These are phyloP conservation scores for Nicator chloris DNA, from an alignment of 2,113 vertebrate species.

Conservation along the genomic window DNA sequence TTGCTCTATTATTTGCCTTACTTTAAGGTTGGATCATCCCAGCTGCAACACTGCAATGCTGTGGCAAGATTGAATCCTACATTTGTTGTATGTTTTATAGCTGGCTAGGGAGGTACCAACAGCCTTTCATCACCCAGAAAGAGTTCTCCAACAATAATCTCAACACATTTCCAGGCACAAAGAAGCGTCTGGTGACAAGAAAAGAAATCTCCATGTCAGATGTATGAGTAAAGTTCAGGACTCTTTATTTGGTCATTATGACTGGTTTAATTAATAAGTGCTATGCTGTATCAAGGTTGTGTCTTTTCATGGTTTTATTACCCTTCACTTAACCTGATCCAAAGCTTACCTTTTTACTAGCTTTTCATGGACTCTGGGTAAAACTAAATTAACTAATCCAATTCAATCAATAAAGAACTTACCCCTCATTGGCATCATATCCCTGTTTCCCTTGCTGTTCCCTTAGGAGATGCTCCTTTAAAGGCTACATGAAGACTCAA, in stretches of 20 bases:
- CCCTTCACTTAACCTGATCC: neutral
- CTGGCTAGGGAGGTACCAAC: neutral
- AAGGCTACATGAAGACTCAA: neutral
- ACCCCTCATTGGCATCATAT: neutral
- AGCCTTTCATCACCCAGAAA: neutral
- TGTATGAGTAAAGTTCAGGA: neutral
- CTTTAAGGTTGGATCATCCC: neutral
- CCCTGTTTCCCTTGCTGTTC: neutral
- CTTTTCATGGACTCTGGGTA: neutral
- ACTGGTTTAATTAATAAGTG: neutral
- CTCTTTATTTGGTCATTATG: neutral
- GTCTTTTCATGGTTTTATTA: neutral
- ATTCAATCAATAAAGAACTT: neutral
- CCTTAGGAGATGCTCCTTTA: neutral
- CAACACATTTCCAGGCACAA: neutral
- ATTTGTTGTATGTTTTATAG: neutral
- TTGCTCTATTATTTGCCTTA: neutral
- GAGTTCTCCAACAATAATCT: neutral
- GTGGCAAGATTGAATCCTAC: neutral
- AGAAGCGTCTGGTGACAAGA: neutral
- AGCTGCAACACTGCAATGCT: neutral
- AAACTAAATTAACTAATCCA: neutral
- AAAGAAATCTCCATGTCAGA: neutral
- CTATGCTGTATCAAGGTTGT: neutral
- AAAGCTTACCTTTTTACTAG: neutral